Evolutionary conservation across 1,140 invertebrate species (phyloP).

Genomic region (Eufriesea mexicana): DNA sequence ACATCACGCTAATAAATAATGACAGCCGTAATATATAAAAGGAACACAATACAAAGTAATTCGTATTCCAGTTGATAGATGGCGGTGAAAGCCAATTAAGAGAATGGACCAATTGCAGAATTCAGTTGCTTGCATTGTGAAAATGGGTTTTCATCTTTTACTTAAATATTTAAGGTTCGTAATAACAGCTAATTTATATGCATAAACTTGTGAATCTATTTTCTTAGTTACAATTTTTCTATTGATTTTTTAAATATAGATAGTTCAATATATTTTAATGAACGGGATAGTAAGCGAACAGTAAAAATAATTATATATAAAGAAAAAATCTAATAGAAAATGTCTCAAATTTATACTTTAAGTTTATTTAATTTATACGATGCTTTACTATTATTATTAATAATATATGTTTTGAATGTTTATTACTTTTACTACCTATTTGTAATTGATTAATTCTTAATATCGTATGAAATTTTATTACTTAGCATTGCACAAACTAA

Average conservation of each 20-base stretch:
- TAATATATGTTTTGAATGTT: too few relatives aligned
- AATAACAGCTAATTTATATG: neutral
- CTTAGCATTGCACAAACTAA: neutral
- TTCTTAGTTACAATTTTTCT: neutral
- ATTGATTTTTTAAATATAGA: neutral
- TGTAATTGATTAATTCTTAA: neutral
- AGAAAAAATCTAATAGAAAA: too few relatives aligned
- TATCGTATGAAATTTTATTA: neutral
- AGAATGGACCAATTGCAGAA: conserved; percentile 14
- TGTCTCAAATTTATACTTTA: neutral
- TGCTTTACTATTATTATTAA: too few relatives aligned
- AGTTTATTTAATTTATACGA: neutral
- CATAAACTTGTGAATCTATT: too few relatives aligned
- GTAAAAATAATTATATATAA: neutral
- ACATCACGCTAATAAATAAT: conserved; percentile 44
- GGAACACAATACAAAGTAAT: conserved; percentile 35
- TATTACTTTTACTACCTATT: too few relatives aligned
- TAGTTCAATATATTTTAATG: neutral
- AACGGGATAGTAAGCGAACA: neutral
- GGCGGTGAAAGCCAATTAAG: conserved; percentile 35
- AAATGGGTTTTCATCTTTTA: neutral
- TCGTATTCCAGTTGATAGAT: conserved; percentile 29
- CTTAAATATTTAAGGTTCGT: neutral
- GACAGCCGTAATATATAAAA: conserved; percentile 43
- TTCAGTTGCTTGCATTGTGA: neutral